These are phyloP conservation scores for Heteractis magnifica DNA, from an alignment of 92 coral and sea anemone genomes.

Conservation along the genomic window DNA sequence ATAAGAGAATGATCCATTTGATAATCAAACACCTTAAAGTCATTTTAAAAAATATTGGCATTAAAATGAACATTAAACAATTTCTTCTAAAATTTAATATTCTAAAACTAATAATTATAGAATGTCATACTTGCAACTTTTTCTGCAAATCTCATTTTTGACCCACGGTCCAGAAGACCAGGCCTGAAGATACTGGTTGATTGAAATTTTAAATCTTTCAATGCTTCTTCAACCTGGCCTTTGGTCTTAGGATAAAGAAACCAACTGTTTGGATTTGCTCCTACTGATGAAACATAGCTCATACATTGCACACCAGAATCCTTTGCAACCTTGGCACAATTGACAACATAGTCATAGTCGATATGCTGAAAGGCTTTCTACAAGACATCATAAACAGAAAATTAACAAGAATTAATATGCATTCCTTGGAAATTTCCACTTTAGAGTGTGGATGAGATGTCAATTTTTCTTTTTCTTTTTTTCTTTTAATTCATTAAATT, in stretches of 20 bases:
- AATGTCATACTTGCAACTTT: slow-evolving; percentile 24
- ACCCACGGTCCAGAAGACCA: slow-evolving; percentile 82
- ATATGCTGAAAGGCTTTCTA: slow-evolving; percentile 82
- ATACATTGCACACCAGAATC: slow-evolving; percentile 65
- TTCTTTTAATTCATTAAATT: too few species aligned
- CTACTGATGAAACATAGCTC: slow-evolving; percentile 65
- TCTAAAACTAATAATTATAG: too few species aligned
- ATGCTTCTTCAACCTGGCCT: slow-evolving; percentile 89
- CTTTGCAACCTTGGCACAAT: slow-evolving; percentile 89
- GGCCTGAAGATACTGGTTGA: slow-evolving; percentile 87
- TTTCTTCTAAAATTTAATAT: too few species aligned
- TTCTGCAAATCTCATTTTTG: slow-evolving; percentile 62
- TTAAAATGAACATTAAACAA: too few species aligned
- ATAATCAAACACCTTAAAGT: too few species aligned
- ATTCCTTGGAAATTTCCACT: too few species aligned
- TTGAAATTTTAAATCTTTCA: slow-evolving; percentile 64
- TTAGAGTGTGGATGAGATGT: too few species aligned
- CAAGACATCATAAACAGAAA: not conserved
- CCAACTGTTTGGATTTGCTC: slow-evolving; percentile 77
- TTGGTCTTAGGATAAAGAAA: slow-evolving; percentile 72
- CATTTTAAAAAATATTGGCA: too few species aligned
- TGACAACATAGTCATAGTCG: slow-evolving; percentile 85
- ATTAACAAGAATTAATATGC: not conserved
- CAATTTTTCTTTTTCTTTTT: too few species aligned
- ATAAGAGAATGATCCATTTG: too few species aligned